A percentile compares a stretch with the other conserved stretches of the same genome.
phyloP scores from a whole-genome alignment of 2,113 vertebrate genomes.

The Calypte anna region DNA sequence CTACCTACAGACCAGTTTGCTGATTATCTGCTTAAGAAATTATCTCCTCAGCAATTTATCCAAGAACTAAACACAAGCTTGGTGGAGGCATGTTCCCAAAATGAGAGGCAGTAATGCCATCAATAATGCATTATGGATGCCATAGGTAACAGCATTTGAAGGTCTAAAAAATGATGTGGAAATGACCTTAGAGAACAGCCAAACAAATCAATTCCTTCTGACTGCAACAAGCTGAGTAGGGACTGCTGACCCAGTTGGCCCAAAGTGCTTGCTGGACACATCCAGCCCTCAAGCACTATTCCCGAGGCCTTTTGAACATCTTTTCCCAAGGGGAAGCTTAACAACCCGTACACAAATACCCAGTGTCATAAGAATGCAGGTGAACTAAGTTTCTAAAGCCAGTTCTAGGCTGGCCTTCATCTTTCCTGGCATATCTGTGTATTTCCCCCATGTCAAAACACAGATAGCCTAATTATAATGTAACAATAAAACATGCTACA shows the following conservation, averaged over 20 bases:
- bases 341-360: rapidly evolving
- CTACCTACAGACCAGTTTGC: neutral
- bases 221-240: neutral
- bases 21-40: neutral
- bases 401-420: neutral
- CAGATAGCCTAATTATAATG: neutral
- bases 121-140: neutral
- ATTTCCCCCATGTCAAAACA: neutral
- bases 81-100: neutral
- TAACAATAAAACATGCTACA: neutral
- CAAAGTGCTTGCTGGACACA: neutral
- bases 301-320: neutral
- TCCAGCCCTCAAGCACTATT: neutral
- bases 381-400: neutral
- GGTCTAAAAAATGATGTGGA: neutral
- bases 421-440: neutral
- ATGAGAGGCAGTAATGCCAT: neutral
- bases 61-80: neutral
- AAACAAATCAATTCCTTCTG: neutral
- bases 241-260: neutral
- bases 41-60: neutral
- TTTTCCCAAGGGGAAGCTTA: neutral
- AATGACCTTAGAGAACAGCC: neutral
- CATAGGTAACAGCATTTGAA: neutral
- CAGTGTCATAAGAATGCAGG: rapidly evolving